Percentiles rank a stretch among this genome's conserved stretches.
Conservation (phyloP, 2,888 invertebrate species). For the Diadromus collaris region DNA sequence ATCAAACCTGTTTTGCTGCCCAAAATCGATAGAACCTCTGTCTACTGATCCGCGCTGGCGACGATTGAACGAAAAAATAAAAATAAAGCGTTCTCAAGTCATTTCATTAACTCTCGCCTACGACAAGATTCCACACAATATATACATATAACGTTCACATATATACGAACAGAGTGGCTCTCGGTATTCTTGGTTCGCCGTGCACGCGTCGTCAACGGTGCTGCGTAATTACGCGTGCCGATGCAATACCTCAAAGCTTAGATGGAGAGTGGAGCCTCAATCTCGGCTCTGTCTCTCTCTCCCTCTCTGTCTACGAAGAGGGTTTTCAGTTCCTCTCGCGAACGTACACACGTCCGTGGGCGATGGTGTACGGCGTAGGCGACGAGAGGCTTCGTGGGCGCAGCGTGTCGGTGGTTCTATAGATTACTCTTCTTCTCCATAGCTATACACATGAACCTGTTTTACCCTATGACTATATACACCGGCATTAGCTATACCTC, state of each 20-base stretch:
- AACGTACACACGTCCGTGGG: slow-evolving; percentile 42
- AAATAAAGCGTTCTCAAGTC: slow-evolving; percentile 7
- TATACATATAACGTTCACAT: neutral
- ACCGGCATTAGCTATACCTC: slow-evolving; percentile 5
- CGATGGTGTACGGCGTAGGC: slow-evolving; percentile 49
- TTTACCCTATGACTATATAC: slow-evolving; percentile 12
- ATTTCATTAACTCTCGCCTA: slow-evolving; percentile 24
- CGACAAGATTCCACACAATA: slow-evolving; percentile 20
- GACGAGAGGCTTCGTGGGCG: slow-evolving; percentile 51
- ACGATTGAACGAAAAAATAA: neutral
- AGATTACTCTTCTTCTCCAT: slow-evolving; percentile 28
- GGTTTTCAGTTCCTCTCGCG: slow-evolving; percentile 21
- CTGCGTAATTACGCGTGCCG: slow-evolving; percentile 56
- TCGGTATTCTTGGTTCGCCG: slow-evolving; percentile 30
- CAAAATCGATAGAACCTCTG: neutral
- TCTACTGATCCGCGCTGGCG: neutral
- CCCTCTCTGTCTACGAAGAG: slow-evolving; percentile 16
- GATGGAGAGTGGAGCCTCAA: slow-evolving; percentile 49
- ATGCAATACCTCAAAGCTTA: slow-evolving; percentile 53
- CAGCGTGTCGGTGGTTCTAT: slow-evolving; percentile 36
- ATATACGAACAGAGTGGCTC: slow-evolving; percentile 25
- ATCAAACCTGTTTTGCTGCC: too few species aligned
- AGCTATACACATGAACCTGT: slow-evolving; percentile 15
- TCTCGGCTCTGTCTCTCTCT: slow-evolving; percentile 45
- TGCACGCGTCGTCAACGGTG: slow-evolving; percentile 43